Percentiles rank a stretch among this genome's conserved stretches.
These are phyloP conservation scores for Peromyscus maniculatus DNA, from an alignment of 2,113 vertebrate species.

Conservation along the genomic window DNA sequence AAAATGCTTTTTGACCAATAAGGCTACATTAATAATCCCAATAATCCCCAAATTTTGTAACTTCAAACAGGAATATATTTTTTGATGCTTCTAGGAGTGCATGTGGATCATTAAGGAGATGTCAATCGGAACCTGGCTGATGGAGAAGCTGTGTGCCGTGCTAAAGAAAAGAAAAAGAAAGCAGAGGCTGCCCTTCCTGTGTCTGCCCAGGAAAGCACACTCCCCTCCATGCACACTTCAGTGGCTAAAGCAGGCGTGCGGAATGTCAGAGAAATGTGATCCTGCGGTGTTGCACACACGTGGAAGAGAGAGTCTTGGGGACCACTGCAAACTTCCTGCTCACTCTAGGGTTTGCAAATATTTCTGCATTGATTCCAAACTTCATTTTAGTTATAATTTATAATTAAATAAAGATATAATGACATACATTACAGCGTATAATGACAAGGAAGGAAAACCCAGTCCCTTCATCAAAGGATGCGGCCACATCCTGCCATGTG, in stretches of 20 bases:
- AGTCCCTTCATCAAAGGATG: background rate
- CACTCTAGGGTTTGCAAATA: background rate
- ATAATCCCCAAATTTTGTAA: background rate
- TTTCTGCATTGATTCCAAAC: background rate
- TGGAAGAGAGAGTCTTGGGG: background rate
- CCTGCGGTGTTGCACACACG: background rate
- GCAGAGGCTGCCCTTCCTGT: background rate
- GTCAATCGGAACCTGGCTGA: background rate
- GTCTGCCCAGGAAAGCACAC: too few species aligned
- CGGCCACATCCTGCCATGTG: background rate
- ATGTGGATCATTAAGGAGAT: background rate
- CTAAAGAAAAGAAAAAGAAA: background rate
- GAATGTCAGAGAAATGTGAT: too few species aligned
- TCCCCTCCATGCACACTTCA: too few species aligned
- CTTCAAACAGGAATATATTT: conserved; percentile 17
- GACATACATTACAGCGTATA: background rate
- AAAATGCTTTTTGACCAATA: background rate
- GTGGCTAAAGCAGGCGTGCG: background rate
- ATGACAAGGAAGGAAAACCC: conserved; percentile 19
- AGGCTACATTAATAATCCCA: background rate
- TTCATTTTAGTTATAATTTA: background rate
- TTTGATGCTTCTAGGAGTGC: background rate
- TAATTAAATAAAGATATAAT: background rate
- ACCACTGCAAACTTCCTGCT: background rate
- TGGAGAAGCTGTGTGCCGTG: too few species aligned